These are phyloP conservation scores for Sphaerodactylus townsendi DNA, from an alignment of 2,113 vertebrate genomes.

Conservation along the genomic window DNA sequence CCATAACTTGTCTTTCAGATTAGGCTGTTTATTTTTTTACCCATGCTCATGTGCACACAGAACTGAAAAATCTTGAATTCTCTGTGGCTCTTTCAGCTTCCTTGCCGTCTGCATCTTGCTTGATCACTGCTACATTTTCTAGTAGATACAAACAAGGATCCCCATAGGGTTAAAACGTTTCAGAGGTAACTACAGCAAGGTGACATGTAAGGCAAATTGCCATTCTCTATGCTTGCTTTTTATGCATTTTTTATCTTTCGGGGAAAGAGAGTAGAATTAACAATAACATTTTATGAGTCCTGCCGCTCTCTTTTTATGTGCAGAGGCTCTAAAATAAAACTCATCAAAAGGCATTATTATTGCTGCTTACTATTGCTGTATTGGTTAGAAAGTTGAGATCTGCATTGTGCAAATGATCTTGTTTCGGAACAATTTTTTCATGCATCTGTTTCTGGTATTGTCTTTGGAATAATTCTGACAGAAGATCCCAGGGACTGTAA, in stretches of 20 bases:
- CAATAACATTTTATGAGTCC: not conserved
- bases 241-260: not conserved
- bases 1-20: not conserved
- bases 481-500: rapidly evolving
- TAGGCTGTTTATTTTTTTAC: not conserved
- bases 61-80: not conserved
- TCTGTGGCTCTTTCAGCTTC: not conserved
- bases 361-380: slow-evolving; percentile 38
- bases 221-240: slow-evolving; percentile 25
- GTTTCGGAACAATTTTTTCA: slow-evolving; percentile 44
- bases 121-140: slow-evolving; percentile 5
- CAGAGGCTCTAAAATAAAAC: slow-evolving; percentile 46
- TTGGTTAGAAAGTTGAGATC: slow-evolving; percentile 52
- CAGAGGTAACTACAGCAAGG: not conserved
- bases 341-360: slow-evolving; percentile 46
- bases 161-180: not conserved
- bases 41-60: not conserved
- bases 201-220: slow-evolving; percentile 8
- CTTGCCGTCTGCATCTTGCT: not conserved
- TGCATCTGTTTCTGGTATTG: not conserved
- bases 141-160: not conserved
- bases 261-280: slow-evolving; percentile 16
- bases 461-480: rapidly evolving
- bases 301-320: slow-evolving; percentile 44
- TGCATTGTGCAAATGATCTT: slow-evolving; percentile 22